Conservation (phyloP, 2,113 vertebrate genomes). For the Lota lota region DNA sequence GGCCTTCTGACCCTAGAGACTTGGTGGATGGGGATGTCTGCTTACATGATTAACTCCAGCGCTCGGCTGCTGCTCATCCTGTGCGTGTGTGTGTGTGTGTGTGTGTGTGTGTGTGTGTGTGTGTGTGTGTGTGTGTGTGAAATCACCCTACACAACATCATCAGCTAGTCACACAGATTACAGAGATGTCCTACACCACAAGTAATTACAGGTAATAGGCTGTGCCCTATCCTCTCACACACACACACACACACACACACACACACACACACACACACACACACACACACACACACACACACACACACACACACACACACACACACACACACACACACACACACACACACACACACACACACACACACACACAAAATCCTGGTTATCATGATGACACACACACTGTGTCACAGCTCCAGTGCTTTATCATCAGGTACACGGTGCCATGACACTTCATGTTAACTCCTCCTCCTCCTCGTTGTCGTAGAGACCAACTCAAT, state of each 20-base stretch:
- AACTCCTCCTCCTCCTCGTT: not conserved
- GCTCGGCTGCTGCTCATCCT: not conserved
- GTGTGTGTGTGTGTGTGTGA: conserved; percentile 1
- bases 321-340: too few species aligned
- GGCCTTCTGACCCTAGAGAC: not conserved
- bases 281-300: not conserved
- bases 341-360: too few species aligned
- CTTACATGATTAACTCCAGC: too few species aligned
- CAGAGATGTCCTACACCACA: not conserved
- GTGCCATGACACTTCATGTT: not conserved
- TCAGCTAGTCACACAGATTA: not conserved
- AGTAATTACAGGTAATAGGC: not conserved
- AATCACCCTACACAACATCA: not conserved
- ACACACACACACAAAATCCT: not conserved
- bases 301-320: too few species aligned
- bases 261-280: not conserved
- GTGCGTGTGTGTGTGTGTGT: conserved; percentile 2
- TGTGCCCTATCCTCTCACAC: not conserved
- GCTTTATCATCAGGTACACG: not conserved
- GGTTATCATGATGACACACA: conserved; percentile 1
- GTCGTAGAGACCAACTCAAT: too few species aligned
- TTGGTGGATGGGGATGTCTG: not conserved
- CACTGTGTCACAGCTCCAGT: not conserved
- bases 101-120: not conserved
- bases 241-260: not conserved